phyloP scores from a whole-genome alignment of 2,888 invertebrate species.

The Ophion ellenae region DNA sequence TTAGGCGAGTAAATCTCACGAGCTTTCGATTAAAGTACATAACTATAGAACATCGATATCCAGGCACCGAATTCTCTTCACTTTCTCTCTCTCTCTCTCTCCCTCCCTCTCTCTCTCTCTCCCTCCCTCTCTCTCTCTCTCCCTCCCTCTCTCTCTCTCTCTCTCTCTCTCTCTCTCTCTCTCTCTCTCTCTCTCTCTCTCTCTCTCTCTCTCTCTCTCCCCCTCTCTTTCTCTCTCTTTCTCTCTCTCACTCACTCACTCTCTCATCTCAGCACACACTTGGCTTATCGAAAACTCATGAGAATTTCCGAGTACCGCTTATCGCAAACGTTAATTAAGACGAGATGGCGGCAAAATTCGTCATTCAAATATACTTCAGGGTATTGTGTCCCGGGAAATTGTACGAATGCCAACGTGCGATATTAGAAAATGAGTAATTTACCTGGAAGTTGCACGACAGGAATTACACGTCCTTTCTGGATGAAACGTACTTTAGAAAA shows the following conservation, averaged over 20 bases:
- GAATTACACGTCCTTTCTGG: not conserved
- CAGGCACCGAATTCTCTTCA: slow-evolving; percentile 8
- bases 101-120: not conserved
- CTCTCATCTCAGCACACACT: not conserved
- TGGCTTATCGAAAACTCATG: slow-evolving; percentile 2
- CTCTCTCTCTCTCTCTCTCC: not conserved
- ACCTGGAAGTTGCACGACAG: not conserved
- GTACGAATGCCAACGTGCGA: not conserved
- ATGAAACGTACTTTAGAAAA: not conserved
- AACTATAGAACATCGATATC: slow-evolving; percentile 46
- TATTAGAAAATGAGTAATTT: slow-evolving; percentile 1
- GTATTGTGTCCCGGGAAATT: slow-evolving; percentile 2
- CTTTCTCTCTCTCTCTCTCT: not conserved
- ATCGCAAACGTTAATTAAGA: slow-evolving; percentile 35
- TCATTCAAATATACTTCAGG: slow-evolving; percentile 3
- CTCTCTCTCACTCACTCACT: not conserved
- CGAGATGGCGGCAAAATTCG: slow-evolving; percentile 19
- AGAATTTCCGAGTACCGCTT: slow-evolving; percentile 9
- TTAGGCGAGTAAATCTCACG: slow-evolving; percentile 13
- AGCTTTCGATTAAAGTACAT: slow-evolving; percentile 57
- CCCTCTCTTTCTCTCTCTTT: not conserved
- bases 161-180: not conserved
- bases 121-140: not conserved
- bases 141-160: not conserved
- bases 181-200: not conserved